Conservation (phyloP, 2,113 vertebrate genomes). For the Psilopsiagon aurifrons region DNA sequence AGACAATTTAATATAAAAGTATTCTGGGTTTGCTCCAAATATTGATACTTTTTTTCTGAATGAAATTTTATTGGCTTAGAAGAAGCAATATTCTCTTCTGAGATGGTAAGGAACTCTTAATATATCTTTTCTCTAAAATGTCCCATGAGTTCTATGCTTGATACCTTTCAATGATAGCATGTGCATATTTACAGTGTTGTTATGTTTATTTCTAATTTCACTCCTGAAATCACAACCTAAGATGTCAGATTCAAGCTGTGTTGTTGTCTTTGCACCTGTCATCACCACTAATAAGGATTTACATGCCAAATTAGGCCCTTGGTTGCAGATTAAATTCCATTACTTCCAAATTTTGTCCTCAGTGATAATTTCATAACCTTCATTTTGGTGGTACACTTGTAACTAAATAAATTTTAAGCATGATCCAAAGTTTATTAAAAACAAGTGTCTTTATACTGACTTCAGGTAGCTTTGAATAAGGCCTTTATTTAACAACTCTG, state of each 20-base stretch:
- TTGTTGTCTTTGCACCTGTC: not conserved
- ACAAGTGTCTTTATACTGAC: not conserved
- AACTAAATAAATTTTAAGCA: constrained; percentile 1
- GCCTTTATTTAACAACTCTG: not conserved
- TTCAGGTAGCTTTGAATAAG: not conserved
- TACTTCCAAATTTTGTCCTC: not conserved
- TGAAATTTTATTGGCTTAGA: not conserved
- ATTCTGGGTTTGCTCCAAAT: not conserved
- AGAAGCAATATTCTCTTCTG: not conserved
- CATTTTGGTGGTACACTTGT: not conserved
- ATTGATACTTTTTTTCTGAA: not conserved
- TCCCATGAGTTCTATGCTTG: not conserved
- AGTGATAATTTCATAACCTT: not conserved
- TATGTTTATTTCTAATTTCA: constrained; percentile 17
- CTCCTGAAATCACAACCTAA: not conserved
- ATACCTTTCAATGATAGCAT: not conserved
- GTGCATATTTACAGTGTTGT: not conserved
- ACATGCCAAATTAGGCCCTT: constrained; percentile 5
- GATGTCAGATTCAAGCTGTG: not conserved
- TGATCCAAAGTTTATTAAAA: not conserved
- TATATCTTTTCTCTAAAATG: not conserved
- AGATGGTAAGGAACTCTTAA: not conserved
- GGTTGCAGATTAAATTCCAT: constrained; percentile 15
- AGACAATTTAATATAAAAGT: not conserved
- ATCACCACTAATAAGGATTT: constrained; percentile 24